A percentile compares a stretch with the other conserved stretches of the same genome.
phyloP scores from a whole-genome alignment of 2,888 invertebrate species.

The Eristalis arbustorum region DNA sequence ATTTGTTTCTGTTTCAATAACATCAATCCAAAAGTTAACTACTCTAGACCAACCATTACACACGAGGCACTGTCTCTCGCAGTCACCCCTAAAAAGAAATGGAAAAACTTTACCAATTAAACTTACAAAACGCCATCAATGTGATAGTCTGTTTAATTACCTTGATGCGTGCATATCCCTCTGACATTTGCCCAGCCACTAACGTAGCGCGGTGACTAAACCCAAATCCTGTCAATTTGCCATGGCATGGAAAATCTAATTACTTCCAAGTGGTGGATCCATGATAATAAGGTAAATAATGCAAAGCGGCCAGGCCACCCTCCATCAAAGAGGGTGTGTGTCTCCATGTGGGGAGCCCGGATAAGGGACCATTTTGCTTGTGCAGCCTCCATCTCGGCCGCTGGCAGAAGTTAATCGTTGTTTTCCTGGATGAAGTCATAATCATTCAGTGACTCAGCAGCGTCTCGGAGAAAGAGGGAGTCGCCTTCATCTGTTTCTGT shows the following conservation, averaged over 20 bases:
- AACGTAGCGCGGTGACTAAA: slow-evolving; percentile 14
- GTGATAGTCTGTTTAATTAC: slow-evolving; percentile 54
- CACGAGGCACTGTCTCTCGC: no score
- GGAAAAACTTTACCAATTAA: slow-evolving; percentile 69
- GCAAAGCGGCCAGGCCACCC: slow-evolving; percentile 37
- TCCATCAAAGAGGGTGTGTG: neutral
- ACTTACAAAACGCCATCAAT: slow-evolving; percentile 64
- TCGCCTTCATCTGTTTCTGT: slow-evolving; percentile 6
- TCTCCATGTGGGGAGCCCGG: neutral
- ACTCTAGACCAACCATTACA: no score
- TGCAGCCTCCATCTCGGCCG: slow-evolving; percentile 34
- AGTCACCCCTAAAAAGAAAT: slow-evolving; percentile 45
- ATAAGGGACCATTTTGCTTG: neutral
- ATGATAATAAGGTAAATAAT: slow-evolving; percentile 69
- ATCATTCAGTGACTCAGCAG: slow-evolving; percentile 59
- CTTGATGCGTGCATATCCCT: slow-evolving; percentile 55
- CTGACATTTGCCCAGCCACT: neutral
- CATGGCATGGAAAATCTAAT: slow-evolving; percentile 62
- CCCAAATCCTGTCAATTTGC: slow-evolving; percentile 56
- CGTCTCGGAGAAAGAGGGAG: slow-evolving; percentile 18
- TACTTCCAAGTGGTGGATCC: slow-evolving; percentile 64
- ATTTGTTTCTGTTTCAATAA: no score
- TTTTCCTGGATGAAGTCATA: slow-evolving; percentile 70
- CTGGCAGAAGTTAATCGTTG: slow-evolving; percentile 61
- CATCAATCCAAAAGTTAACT: no score